Conservation (phyloP, 1,140 invertebrate species). For the Scylla paramamosain region DNA sequence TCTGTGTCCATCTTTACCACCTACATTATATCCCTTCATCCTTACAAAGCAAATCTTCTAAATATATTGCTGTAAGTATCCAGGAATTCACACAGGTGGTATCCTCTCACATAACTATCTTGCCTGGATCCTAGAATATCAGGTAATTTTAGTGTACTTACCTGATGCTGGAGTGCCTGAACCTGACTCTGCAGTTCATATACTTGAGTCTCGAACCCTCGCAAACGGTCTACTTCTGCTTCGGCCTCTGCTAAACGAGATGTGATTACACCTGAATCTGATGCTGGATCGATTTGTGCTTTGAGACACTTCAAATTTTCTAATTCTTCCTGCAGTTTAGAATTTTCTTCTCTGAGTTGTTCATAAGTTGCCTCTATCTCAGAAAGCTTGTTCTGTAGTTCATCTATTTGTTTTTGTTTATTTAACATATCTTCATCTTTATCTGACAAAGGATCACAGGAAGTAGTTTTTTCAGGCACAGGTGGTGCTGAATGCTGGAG, state of each 20-base stretch:
- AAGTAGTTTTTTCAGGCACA: background rate
- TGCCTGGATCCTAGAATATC: no score
- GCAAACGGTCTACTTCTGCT: constrained; percentile 64
- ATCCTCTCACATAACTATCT: no score
- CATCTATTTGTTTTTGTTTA: constrained; percentile 10
- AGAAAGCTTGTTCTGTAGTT: constrained; percentile 47
- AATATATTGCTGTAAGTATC: no score
- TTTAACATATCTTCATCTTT: background rate
- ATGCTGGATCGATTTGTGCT: constrained; percentile 5
- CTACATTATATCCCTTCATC: no score
- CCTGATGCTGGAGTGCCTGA: constrained; percentile 75
- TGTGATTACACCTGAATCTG: background rate
- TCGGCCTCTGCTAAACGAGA: constrained; percentile 48
- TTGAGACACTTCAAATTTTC: background rate
- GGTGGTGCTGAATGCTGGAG: background rate
- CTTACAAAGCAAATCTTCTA: no score
- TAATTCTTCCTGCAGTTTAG: constrained; percentile 29
- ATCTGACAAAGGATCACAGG: background rate
- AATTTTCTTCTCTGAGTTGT: constrained; percentile 44
- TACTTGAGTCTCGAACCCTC: constrained; percentile 74
- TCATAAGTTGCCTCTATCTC: background rate
- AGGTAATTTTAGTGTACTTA: constrained; percentile 22
- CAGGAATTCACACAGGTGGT: no score
- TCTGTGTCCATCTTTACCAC: no score
- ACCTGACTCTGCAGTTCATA: constrained; percentile 75